Evolutionary conservation across 2,888 invertebrate species (phyloP).

Genomic region (Lomographa bimaculata): DNA sequence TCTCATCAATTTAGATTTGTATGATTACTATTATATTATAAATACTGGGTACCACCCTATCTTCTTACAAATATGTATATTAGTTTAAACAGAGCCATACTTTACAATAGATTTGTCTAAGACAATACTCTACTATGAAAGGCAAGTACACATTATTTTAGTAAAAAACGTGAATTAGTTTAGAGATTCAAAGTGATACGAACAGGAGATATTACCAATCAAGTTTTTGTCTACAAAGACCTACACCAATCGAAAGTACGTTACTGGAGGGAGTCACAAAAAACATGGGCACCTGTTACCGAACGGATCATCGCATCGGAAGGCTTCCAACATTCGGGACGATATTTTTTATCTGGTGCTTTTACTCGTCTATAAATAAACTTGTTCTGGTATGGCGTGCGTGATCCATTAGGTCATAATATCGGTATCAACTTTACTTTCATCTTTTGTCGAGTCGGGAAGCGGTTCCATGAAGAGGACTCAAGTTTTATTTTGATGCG

Average conservation of each 20-base stretch:
- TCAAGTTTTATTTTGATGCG: too few species aligned
- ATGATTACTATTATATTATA: too few species aligned
- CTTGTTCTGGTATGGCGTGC: slow-evolving; percentile 54
- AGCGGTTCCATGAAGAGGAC: background rate
- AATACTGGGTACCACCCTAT: too few species aligned
- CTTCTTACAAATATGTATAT: too few species aligned
- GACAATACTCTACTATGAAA: too few species aligned
- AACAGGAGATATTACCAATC: slow-evolving; percentile 6
- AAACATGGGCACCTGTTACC: slow-evolving; percentile 47
- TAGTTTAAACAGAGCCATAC: too few species aligned
- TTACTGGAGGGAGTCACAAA: slow-evolving; percentile 47
- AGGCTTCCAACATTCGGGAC: slow-evolving; percentile 69
- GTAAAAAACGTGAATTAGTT: slow-evolving; percentile 1
- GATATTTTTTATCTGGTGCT: slow-evolving; percentile 63
- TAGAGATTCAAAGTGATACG: slow-evolving; percentile 20
- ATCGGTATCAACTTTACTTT: slow-evolving; percentile 37
- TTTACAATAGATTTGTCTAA: too few species aligned
- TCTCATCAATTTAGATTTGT: too few species aligned
- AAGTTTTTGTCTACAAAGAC: slow-evolving; percentile 47
- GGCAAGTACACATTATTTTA: too few species aligned
- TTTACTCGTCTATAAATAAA: slow-evolving; percentile 69
- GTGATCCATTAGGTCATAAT: slow-evolving; percentile 46
- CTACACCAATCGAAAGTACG: slow-evolving; percentile 61
- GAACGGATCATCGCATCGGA: slow-evolving; percentile 52
- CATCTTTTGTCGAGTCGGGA: slow-evolving; percentile 27